Evolutionary conservation across 1,140 invertebrate species (phyloP).

Genomic region (Augochlora pura): DNA sequence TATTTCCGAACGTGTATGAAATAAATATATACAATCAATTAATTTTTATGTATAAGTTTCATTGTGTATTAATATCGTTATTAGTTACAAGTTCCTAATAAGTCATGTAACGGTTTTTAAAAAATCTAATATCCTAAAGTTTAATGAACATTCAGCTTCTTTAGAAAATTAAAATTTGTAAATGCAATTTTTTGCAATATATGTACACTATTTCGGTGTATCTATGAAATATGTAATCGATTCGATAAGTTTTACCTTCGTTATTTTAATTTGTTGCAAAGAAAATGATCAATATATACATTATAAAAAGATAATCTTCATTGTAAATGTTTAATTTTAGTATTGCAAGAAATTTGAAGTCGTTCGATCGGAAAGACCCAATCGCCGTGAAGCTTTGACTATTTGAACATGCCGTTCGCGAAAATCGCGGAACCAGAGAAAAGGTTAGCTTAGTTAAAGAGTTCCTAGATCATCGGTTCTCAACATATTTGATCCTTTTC

Average conservation of each 20-base stretch:
- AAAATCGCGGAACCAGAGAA: constrained; percentile 17
- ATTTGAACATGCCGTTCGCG: constrained; percentile 3
- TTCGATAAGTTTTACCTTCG: no score
- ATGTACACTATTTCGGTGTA: no score
- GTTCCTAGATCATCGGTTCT: constrained; percentile 3
- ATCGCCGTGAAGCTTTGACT: constrained; percentile 19
- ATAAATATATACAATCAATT: no score
- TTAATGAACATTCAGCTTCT: no score
- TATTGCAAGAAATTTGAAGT: background rate
- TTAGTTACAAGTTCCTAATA: no score
- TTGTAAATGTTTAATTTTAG: background rate
- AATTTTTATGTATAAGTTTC: no score
- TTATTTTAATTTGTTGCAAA: background rate
- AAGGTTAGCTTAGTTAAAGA: constrained; percentile 6
- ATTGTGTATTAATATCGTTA: no score
- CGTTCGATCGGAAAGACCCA: constrained; percentile 29
- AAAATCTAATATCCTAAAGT: no score
- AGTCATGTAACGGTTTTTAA: no score
- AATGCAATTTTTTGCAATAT: no score
- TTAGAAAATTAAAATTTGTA: no score
- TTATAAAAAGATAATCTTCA: background rate
- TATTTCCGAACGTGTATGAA: background rate
- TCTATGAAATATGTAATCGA: no score
- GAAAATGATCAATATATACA: constrained; percentile 24
- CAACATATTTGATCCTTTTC: constrained; percentile 6